Base-by-base conservation (phyloP, 2,797 vertebrate genomes). In the Odontamblyopus rebecca region DNA sequence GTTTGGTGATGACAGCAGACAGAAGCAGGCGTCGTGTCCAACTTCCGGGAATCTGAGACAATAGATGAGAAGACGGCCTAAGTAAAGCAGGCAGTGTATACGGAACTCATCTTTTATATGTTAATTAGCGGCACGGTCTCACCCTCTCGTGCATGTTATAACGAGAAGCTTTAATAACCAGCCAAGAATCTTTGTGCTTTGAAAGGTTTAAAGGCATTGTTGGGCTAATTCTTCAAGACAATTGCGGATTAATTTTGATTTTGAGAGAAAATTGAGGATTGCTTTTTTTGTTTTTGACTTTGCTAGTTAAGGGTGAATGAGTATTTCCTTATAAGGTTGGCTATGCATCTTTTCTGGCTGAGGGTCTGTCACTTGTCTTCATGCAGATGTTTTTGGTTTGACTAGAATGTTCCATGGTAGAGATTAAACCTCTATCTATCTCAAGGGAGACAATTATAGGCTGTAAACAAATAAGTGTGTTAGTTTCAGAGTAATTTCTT, bases 41-140 rank as follows among this genome's bases (percentile, higher is more conserved):
- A 70, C 74, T 79, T 85, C 77, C 79, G 80, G 80, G 69, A 38
- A 57, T 32, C 44, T 23, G 5, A 61, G 67, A 32, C 44, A 19
- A 50, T 64, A 85, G 87, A 91, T 83, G 83, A 90, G 86, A 87
- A 64, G 0, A 54, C 70, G 70, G 1, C 13, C 73, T 88, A 88
- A 89, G 77, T 71, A 67, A 84, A 29, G 69, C 70, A 53, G 83
- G 71, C 83, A 83, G 72, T 68, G 71, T 68, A 70, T 23, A 53
- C 13, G 29, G 62, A 75, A 79, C 15, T 6, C 59, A 26, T 68
- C 64, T 74, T 70, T 81, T 75, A 73, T 71, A 76, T 70, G 50
- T 67, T 35, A 72, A 84, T 85, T 68, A 73, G 75, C 76, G 84
- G 76, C 78, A 68, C 82, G 53, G 61, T 32, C 51, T 69, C 64